Evolutionary conservation across 1,140 invertebrate species (phyloP).

Genomic region (Penaeus chinensis): DNA sequence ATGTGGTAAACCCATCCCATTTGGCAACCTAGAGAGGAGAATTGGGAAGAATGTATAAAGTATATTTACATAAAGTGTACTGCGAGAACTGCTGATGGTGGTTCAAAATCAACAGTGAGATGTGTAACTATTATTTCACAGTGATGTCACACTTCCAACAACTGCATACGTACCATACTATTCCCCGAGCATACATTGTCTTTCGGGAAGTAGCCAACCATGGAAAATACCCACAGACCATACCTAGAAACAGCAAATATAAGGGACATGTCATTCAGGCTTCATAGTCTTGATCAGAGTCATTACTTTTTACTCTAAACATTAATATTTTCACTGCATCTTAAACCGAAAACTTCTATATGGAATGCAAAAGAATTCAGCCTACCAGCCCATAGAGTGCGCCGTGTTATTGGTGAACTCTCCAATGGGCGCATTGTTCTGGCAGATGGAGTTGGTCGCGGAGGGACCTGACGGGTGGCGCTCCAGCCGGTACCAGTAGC

Average conservation of each 20-base stretch:
- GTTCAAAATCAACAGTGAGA: no score
- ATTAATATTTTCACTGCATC: no score
- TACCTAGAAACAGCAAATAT: conserved; percentile 17
- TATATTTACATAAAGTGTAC: no score
- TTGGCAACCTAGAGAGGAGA: conserved; percentile 10
- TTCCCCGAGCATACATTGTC: not conserved
- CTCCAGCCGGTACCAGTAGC: conserved; percentile 58
- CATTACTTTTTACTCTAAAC: no score
- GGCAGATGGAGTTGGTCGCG: conserved; percentile 45
- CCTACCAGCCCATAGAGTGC: conserved; percentile 50
- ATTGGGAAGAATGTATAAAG: not conserved
- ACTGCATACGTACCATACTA: not conserved
- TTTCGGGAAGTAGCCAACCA: conserved; percentile 55
- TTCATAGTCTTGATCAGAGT: no score
- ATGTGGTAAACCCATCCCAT: conserved; percentile 50
- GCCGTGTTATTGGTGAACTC: conserved; percentile 57
- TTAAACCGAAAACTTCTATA: no score
- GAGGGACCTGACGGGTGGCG: conserved; percentile 54
- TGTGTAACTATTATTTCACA: not conserved
- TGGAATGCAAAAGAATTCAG: no score
- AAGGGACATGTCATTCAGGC: no score
- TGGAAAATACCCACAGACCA: conserved; percentile 59
- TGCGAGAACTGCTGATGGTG: no score
- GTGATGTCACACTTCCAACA: not conserved
- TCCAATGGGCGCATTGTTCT: conserved; percentile 54